Evolutionary conservation across 2,113 vertebrate genomes (phyloP).

Genomic region (Eurypyga helias): DNA sequence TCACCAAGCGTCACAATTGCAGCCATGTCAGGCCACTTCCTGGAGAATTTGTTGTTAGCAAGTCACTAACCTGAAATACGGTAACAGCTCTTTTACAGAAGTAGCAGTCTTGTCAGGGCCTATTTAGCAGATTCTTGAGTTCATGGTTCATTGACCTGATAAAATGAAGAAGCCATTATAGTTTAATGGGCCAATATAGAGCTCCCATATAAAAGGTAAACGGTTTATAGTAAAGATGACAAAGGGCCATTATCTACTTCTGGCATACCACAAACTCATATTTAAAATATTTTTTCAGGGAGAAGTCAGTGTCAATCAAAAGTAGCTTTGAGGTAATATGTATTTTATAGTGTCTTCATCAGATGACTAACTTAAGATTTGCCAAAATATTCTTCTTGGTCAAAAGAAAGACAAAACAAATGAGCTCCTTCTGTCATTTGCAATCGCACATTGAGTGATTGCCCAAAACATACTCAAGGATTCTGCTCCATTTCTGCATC

Average conservation of each 20-base stretch:
- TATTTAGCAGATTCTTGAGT: background rate
- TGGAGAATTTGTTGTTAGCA: background rate
- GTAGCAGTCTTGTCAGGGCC: background rate
- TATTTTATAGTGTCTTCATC: background rate
- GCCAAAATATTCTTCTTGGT: background rate
- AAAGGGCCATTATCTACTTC: background rate
- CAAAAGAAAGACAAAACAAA: background rate
- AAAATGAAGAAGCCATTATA: background rate
- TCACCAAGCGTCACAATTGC: background rate
- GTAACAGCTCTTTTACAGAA: background rate
- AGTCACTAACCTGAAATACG: background rate
- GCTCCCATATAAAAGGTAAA: background rate
- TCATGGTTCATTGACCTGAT: background rate
- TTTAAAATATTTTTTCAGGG: background rate
- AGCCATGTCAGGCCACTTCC: background rate
- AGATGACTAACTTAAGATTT: background rate
- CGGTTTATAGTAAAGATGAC: background rate
- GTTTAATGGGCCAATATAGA: background rate
- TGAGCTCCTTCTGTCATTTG: background rate
- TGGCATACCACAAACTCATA: background rate
- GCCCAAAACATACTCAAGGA: background rate
- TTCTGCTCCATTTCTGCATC: background rate
- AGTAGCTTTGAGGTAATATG: background rate
- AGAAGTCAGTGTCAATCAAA: background rate
- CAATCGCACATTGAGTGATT: background rate